A percentile compares a stretch with the other conserved stretches of the same genome.
These are phyloP conservation scores for Protophormia terraenovae DNA, from an alignment of 2,888 invertebrate genomes.

Conservation along the genomic window DNA sequence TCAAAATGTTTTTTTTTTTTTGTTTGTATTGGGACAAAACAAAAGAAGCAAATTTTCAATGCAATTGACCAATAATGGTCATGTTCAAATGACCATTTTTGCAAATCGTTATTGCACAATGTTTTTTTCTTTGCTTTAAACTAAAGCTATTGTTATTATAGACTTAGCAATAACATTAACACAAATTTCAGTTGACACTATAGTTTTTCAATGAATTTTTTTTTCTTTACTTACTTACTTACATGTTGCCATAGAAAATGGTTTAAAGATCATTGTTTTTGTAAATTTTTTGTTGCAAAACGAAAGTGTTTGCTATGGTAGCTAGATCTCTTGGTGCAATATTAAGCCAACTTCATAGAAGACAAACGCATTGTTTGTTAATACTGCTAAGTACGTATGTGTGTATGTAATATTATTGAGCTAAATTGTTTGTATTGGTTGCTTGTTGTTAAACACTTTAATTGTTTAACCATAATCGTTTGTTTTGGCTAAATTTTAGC, in stretches of 20 bases:
- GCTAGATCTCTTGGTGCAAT: neutral
- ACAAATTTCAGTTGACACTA: conserved; percentile 62
- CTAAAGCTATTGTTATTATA: conserved; percentile 22
- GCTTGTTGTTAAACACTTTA: conserved; percentile 65
- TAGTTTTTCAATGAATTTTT: conserved; percentile 45
- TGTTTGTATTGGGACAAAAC: neutral
- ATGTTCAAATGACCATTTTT: conserved; percentile 75
- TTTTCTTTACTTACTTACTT: too few relatives aligned
- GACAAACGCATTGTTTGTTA: conserved; percentile 56
- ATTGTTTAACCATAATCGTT: conserved; percentile 69
- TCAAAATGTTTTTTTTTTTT: neutral
- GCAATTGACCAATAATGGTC: conserved; percentile 70
- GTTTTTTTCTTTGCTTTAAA: neutral
- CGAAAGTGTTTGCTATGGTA: conserved; percentile 68
- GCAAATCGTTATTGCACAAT: conserved; percentile 79
- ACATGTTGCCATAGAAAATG: conserved; percentile 13
- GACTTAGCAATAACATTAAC: conserved; percentile 32
- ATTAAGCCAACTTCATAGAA: neutral
- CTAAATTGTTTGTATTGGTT: neutral
- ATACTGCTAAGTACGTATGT: neutral
- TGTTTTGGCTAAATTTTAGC: conserved; percentile 66
- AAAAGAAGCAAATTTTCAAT: conserved; percentile 55
- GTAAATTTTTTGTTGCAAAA: conserved; percentile 21
- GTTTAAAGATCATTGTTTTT: conserved; percentile 60
- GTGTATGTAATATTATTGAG: neutral